Evolutionary conservation across 2,797 vertebrate genomes (phyloP).

Genomic region (Echeneis naucrates): DNA sequence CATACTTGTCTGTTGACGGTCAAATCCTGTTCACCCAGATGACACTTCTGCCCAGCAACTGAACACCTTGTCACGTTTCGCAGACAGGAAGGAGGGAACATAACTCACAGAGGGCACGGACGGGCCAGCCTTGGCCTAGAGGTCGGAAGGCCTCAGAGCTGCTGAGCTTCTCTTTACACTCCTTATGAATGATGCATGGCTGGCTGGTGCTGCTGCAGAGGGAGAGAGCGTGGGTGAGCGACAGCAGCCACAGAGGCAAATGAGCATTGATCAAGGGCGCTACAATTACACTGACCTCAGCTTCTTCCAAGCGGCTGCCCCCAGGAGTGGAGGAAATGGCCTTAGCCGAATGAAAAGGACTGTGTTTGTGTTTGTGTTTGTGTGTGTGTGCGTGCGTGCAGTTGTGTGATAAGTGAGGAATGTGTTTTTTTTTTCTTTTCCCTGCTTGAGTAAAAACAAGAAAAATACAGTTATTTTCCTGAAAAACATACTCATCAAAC

Average conservation of each 20-base stretch:
- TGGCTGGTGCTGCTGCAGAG: conserved; percentile 41
- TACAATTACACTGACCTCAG: conserved; percentile 81
- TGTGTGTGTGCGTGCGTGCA: background rate
- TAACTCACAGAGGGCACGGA: conserved; percentile 62
- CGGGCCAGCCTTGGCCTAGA: conserved; percentile 62
- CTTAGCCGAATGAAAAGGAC: conserved; percentile 50
- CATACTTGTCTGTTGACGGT: conserved; percentile 20
- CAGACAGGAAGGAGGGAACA: conserved; percentile 44
- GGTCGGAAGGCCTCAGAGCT: conserved; percentile 63
- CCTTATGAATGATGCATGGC: conserved; percentile 80
- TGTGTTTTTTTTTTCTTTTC: conserved; percentile 6
- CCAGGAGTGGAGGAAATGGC: conserved; percentile 61
- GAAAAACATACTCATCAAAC: background rate
- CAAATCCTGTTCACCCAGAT: conserved; percentile 23
- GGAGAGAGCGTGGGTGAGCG: conserved; percentile 46
- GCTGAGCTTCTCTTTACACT: conserved; percentile 66
- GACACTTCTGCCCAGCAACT: conserved; percentile 33
- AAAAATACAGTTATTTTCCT: background rate
- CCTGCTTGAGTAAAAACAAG: background rate
- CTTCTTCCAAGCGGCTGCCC: conserved; percentile 57
- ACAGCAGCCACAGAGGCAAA: conserved; percentile 70
- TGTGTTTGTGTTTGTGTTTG: conserved; percentile 6
- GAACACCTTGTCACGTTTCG: conserved; percentile 56
- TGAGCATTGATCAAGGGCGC: conserved; percentile 80
- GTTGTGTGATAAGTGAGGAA: background rate